Evolutionary conservation across 2,113 vertebrate genomes (phyloP).

Genomic region (human): GRCh38 chr12:42971501-42972000

Average conservation of each 20-base stretch:
- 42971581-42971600: conserved; percentile 34
- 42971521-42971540: background rate
- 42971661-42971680: background rate
- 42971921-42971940: background rate
- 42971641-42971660: background rate
- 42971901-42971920: background rate
- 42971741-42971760: background rate
- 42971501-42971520: conserved; percentile 27
- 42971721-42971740: background rate
- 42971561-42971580: conserved; percentile 24
- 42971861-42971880: conserved; percentile 19
- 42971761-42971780: background rate
- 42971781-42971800: background rate
- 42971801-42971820: background rate
- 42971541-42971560: background rate
- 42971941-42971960: background rate
- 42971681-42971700: background rate
- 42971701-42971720: background rate
- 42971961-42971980: background rate
- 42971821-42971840: background rate
- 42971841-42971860: background rate
- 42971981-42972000: background rate
- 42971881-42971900: background rate
- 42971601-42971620: background rate
- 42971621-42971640: background rate